Evolutionary conservation across 2,113 vertebrate species (phyloP).

Genomic region (Anoplopoma fimbria): DNA sequence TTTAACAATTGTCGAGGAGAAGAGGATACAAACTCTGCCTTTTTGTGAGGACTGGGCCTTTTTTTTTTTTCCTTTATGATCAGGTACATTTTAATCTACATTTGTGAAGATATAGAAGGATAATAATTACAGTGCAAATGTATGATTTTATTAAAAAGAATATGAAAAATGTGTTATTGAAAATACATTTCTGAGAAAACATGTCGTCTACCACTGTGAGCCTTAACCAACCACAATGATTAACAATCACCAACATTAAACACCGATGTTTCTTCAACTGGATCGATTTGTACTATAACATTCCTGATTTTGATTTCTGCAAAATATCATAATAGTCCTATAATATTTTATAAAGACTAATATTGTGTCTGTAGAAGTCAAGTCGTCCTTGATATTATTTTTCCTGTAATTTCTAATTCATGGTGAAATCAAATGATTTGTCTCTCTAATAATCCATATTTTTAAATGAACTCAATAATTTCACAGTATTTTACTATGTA

Average conservation of each 20-base stretch:
- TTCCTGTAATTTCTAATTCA: background rate
- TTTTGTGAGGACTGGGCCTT: background rate
- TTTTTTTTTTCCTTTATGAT: background rate
- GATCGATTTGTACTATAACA: background rate
- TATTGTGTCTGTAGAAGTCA: background rate
- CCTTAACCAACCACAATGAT: too few species aligned
- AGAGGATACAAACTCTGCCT: background rate
- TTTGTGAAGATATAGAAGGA: background rate
- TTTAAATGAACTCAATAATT: background rate
- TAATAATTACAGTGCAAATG: background rate
- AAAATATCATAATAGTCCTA: background rate
- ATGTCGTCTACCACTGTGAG: background rate
- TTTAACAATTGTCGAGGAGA: background rate
- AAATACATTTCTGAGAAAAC: slow-evolving; percentile 5
- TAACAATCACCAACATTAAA: background rate
- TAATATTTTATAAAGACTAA: background rate
- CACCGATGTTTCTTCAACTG: background rate
- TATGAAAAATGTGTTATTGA: background rate
- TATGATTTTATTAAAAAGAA: slow-evolving; percentile 47
- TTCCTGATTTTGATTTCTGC: background rate
- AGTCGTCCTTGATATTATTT: background rate
- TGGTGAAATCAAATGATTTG: background rate
- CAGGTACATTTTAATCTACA: background rate
- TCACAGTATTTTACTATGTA: background rate
- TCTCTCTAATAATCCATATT: background rate